Base-by-base conservation (phyloP, 35 echinoderm and acorn worm genomes). In the Lytechinus variegatus region DNA sequence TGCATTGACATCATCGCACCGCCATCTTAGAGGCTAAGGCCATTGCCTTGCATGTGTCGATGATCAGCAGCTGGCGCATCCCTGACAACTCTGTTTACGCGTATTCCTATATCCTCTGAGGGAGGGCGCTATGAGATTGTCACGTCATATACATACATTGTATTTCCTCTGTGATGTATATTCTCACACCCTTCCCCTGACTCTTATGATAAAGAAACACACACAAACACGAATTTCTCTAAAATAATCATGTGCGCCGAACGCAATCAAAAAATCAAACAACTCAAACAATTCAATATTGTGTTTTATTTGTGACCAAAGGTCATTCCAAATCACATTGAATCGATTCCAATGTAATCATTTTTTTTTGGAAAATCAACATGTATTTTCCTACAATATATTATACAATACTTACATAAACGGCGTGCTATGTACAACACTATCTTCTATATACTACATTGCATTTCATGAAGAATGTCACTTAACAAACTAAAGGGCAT, bases 301-400 rank as follows among this genome's bases (percentile, higher is more conserved):
- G 66, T 79, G 33, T 79, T 79, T 79, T 79, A 79, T 79, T 79
- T 79, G 66, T 79, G 66, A 79, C 66, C 66, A 79, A 79, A 8
- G 66, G 66, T 16, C 66, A 24, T 79, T 79, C 66, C 66, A 79
- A 79, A 79, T 6, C 19, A 79, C 66, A 79, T 79, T 79, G 66
- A 79, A 79, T 24, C n/a, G 19, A 79, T 79, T 79, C 14, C 66
- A 79, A 79, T n/a, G 66, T 16, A 24, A 19, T 79, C 66, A 14
- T 44, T 44, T 44, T n/a, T n/a, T 44, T 27, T 24, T 24, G 66
- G 66, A 79, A 58, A 79, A 79, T 24, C 66, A 24, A 79, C 66
- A 79, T 24, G 66, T 79, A 79, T 79, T 79, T 79, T 8, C 66
- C 66, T 79, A 79, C 66, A 79, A 79, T 79, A 79, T 79, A 19